These are phyloP conservation scores for Lanius collurio DNA, from an alignment of 2,113 vertebrate genomes.

Conservation along the genomic window DNA sequence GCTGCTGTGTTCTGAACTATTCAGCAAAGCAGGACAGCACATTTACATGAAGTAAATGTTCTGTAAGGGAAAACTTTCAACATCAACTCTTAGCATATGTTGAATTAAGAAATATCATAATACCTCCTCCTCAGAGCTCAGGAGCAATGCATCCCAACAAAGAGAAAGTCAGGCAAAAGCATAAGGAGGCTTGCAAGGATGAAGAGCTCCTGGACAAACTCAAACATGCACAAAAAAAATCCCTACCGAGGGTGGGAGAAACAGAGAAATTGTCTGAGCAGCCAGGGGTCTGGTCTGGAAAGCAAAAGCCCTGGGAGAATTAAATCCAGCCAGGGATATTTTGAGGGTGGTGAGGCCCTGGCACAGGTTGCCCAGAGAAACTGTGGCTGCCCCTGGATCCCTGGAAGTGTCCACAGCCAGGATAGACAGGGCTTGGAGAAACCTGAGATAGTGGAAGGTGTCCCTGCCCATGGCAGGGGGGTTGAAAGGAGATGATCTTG, in stretches of 20 bases:
- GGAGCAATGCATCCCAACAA: background rate
- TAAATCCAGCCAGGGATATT: background rate
- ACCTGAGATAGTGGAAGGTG: rapidly evolving
- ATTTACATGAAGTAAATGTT: conserved; percentile 48
- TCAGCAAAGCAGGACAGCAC: conserved; percentile 60
- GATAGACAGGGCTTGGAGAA: rapidly evolving
- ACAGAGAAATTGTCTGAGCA: background rate
- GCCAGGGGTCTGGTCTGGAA: background rate
- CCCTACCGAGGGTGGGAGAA: background rate
- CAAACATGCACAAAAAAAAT: background rate
- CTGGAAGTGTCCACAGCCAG: background rate
- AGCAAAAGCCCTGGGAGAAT: background rate
- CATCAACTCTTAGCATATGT: background rate
- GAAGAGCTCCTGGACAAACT: background rate
- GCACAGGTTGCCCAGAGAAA: background rate
- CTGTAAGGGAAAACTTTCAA: conserved; percentile 3
- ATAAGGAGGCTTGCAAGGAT: background rate
- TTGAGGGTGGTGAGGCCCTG: rapidly evolving
- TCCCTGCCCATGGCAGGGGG: background rate
- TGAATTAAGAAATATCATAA: background rate
- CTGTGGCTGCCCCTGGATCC: background rate
- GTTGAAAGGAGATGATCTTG: background rate
- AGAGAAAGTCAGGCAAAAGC: background rate
- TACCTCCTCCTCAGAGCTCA: background rate
- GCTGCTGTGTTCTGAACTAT: conserved; percentile 33